These are phyloP conservation scores for Tympanoctomys barrerae DNA, from an alignment of 2,797 vertebrate species.

Conservation along the genomic window DNA sequence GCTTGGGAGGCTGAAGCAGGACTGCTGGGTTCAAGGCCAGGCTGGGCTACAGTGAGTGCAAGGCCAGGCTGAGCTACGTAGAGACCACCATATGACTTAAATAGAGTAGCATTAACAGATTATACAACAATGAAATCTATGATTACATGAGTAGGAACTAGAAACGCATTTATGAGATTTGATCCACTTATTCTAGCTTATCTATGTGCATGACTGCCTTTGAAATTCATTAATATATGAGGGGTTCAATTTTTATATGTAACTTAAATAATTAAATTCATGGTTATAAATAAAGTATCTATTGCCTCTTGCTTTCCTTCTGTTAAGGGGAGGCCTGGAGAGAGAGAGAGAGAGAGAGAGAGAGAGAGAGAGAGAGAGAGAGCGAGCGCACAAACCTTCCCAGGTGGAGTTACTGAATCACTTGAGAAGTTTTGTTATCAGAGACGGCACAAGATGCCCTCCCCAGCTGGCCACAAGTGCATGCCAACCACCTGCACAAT, in stretches of 20 bases:
- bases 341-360: neutral
- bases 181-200: neutral
- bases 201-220: neutral
- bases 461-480: conserved; percentile 71
- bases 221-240: conserved; percentile 17
- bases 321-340: neutral
- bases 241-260: neutral
- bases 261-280: conserved; percentile 46
- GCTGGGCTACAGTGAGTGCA: neutral
- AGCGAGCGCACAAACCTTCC: too few relatives aligned
- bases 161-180: neutral
- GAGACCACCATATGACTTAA: neutral
- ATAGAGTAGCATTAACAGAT: conserved; percentile 34
- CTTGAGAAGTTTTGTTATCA: conserved; percentile 51
- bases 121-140: neutral
- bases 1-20: neutral
- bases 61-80: neutral
- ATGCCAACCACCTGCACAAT: conserved; percentile 77
- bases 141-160: neutral
- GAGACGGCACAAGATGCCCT: conserved; percentile 78
- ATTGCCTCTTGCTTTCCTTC: conserved; percentile 26
- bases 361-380: too few relatives aligned
- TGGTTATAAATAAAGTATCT: conserved; percentile 27
- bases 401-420: conserved; percentile 34
- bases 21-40: neutral